These are phyloP conservation scores for Trachurus trachurus DNA, from an alignment of 2,797 vertebrate genomes.

Conservation along the genomic window DNA sequence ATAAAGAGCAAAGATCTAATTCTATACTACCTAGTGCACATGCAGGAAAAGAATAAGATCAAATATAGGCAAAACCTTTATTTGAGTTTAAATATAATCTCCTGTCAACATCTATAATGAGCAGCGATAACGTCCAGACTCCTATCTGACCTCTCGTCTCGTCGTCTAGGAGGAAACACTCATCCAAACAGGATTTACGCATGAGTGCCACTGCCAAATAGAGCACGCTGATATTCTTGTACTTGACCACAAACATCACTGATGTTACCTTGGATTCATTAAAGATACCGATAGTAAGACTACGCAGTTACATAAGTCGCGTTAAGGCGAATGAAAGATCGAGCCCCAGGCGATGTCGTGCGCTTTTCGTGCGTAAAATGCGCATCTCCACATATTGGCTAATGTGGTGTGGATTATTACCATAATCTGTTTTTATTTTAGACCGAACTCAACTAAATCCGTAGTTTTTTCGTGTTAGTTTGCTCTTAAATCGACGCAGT, in stretches of 20 bases:
- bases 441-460: neutral
- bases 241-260: neutral
- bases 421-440: neutral
- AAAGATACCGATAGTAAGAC: neutral
- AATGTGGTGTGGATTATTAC: neutral
- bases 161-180: slow-evolving; percentile 5
- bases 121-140: neutral
- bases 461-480: neutral
- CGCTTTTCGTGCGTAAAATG: slow-evolving; percentile 55
- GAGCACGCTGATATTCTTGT: neutral
- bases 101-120: neutral
- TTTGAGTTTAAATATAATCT: neutral
- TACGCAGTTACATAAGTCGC: neutral
- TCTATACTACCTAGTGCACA: slow-evolving; percentile 10
- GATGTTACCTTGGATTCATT: neutral
- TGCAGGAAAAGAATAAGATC: neutral
- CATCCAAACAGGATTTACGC: slow-evolving; percentile 47
- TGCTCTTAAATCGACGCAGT: no score
- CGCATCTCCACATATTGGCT: neutral
- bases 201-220: slow-evolving; percentile 23
- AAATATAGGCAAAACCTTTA: neutral
- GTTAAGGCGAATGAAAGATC: neutral
- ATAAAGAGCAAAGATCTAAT: slow-evolving; percentile 20
- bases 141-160: neutral
- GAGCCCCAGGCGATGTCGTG: neutral